phyloP scores from a whole-genome alignment of 2,113 vertebrate species.

The Tetrao urogallus region DNA sequence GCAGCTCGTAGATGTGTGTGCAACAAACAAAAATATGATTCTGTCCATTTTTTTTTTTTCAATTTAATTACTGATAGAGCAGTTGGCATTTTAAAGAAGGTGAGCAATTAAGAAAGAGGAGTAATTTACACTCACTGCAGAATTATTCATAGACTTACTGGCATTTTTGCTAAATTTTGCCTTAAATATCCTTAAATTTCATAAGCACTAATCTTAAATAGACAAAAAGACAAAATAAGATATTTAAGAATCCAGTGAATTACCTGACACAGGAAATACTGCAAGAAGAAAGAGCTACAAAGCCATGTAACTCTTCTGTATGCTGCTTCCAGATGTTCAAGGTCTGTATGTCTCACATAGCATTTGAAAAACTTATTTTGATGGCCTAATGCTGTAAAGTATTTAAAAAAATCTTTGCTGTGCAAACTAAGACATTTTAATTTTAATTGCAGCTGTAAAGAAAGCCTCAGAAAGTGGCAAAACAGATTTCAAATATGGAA shows the following conservation, averaged over 20 bases:
- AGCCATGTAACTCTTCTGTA: background rate
- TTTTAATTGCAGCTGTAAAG: background rate
- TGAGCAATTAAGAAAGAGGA: background rate
- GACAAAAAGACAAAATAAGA: background rate
- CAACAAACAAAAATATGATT: background rate
- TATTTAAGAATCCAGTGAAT: background rate
- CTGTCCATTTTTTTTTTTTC: background rate
- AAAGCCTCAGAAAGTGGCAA: background rate
- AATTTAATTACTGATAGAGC: background rate
- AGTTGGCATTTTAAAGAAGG: background rate
- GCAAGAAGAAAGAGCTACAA: background rate
- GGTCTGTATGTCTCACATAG: background rate
- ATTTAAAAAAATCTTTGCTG: background rate
- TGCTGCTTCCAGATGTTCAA: background rate
- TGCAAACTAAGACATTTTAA: background rate
- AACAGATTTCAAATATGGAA: background rate
- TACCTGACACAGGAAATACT: background rate
- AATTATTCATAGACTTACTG: background rate
- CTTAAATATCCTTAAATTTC: background rate
- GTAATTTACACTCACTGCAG: background rate
- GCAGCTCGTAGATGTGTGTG: accelerated
- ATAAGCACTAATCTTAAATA: background rate
- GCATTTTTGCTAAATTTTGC: background rate
- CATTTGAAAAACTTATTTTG: background rate
- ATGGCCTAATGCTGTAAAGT: background rate